Evolutionary conservation across 2,113 vertebrate genomes (phyloP), one percentile per base, ranked within the genome.

Genomic region (Corydoras maculifer): DNA sequence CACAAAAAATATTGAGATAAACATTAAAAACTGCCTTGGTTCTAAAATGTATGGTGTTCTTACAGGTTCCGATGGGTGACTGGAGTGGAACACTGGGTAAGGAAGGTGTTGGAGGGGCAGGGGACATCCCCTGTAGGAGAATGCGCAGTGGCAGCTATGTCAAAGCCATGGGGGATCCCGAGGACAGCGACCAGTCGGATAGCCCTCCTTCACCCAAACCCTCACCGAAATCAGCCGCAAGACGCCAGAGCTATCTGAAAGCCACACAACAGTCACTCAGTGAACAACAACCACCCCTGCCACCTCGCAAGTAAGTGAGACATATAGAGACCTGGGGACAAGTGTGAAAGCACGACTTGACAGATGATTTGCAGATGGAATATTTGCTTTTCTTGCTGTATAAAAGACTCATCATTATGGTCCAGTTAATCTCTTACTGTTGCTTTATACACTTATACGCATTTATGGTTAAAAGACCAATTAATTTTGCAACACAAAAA

Each of bases 131-230:
- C 0, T 99, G 97, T 79, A 89, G 97, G 48, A 92, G 97, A 75
- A 99, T 99, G 97, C 92, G 97, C 75, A 99, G 96, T 13, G 97
- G 97, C 78, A 99, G 97, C 79, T 99, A 99, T 62, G 98, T 99
- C 80, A 99, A 99, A 86, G 97, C 97, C 84, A 99, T 99, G 96
- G 97, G 94, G 65, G 97, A 99, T 78, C 75, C 86, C 62, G 96
- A 96, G 9, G 97, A 99, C 63, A 99, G 97, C 1, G 97, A 98
- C 43, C 95, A 98, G 83, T 98, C 96, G 0, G 95, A 94, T 76
- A 90, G 89, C 80, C 97, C 95, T 80, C 96, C 95, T 79, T 98
- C 95, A 81, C 96, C 95, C 58, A 98, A 98, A 84, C 96, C 96
- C 54, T 99, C 97, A 9, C 97, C 96, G 1, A 98, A 99, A 88